Evolutionary conservation across 2,113 vertebrate species (phyloP).

Genomic region (Macrotus californicus): DNA sequence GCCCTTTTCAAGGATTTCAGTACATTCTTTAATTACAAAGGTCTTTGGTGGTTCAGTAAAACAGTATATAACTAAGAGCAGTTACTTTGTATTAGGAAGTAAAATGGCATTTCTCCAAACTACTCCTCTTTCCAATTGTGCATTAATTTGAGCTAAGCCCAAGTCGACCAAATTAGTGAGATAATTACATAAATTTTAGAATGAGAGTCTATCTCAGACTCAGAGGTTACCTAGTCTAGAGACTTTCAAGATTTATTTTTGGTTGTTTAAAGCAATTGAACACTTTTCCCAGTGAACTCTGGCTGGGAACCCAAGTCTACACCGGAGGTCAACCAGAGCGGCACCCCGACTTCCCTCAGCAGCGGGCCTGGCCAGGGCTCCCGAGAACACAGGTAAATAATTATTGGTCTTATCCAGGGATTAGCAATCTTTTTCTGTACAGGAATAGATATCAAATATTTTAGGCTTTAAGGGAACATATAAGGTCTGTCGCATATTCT

Average conservation of each 20-base stretch:
- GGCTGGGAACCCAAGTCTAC: not conserved
- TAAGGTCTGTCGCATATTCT: not conserved
- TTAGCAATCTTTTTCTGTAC: not conserved
- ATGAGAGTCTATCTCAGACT: not conserved
- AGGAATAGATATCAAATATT: not conserved
- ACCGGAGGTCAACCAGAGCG: not conserved
- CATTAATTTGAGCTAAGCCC: slow-evolving; percentile 46
- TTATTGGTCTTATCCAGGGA: not conserved
- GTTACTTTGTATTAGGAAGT: slow-evolving; percentile 47
- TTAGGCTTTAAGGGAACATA: not conserved
- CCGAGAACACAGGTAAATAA: not conserved
- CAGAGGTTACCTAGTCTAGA: not conserved
- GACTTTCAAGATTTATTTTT: not conserved
- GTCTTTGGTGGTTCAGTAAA: slow-evolving; percentile 50
- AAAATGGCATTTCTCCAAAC: slow-evolving; percentile 47
- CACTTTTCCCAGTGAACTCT: not conserved
- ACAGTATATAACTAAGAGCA: slow-evolving; percentile 38
- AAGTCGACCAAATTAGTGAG: slow-evolving; percentile 47
- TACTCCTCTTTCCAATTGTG: slow-evolving; percentile 33
- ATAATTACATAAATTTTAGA: slow-evolving; percentile 33
- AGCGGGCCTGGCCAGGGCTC: not conserved
- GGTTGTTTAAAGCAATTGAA: not conserved
- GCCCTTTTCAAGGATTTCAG: slow-evolving; percentile 42
- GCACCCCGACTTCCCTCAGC: not conserved
- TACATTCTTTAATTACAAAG: slow-evolving; percentile 47